These are phyloP conservation scores for Polydesmus complanatus DNA, from an alignment of 2,888 invertebrate genomes.

Conservation along the genomic window DNA sequence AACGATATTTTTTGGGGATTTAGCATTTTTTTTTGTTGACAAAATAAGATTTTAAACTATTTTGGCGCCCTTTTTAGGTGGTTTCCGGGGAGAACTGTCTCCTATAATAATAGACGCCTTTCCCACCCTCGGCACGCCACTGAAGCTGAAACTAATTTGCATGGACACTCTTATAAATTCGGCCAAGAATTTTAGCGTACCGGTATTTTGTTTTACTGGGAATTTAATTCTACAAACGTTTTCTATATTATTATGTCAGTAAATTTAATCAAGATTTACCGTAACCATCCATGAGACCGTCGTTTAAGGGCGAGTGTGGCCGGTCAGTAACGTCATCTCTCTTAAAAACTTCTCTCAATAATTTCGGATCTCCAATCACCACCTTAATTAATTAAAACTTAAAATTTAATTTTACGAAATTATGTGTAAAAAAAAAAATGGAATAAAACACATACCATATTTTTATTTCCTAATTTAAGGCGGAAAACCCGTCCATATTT, in stretches of 20 bases:
- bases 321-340: slow-evolving; percentile 60
- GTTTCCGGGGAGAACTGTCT: no score
- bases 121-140: no score
- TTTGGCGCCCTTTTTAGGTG: no score
- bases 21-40: no score
- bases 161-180: not conserved
- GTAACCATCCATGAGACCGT: slow-evolving; percentile 73
- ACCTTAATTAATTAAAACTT: slow-evolving; percentile 33
- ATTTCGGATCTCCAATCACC: slow-evolving; percentile 55
- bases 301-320: slow-evolving; percentile 55
- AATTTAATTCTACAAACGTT: not conserved
- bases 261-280: slow-evolving; percentile 44
- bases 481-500: slow-evolving; percentile 45
- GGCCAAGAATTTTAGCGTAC: not conserved
- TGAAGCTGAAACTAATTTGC: no score
- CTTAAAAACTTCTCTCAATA: slow-evolving; percentile 57
- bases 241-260: not conserved
- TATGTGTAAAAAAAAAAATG: no score
- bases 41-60: no score
- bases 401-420: not conserved
- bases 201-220: not conserved
- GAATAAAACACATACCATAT: slow-evolving; percentile 2
- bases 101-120: no score
- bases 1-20: no score
- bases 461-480: slow-evolving; percentile 3